Base-by-base conservation (phyloP, 2,888 invertebrate species). In the Balanococcus diminutus region DNA sequence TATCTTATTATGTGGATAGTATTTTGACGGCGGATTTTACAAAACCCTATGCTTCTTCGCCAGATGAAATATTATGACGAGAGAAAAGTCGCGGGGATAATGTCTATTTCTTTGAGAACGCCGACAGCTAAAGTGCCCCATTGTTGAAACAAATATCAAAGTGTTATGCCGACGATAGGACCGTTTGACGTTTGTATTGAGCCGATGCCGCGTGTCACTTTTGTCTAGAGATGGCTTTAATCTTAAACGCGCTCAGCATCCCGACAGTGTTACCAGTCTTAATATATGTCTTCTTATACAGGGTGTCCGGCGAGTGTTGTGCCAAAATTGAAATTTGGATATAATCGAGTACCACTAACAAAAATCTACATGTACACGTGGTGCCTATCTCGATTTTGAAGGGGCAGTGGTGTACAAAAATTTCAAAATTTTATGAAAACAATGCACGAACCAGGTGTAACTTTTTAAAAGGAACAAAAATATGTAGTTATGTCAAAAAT, bases 61-160 rank as follows among this genome's bases (percentile, higher is more conserved):
- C 72, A 84, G 84, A 84, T 84, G 84, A 84, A 84, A 84, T 67
- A 84, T 84, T 67, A 72, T 72, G 84, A 84, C 72, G 84, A 82
- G 82, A 42, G 82, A 28, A 82, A 82, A 42, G 82, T 82, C 28
- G 82, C 67, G 75, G 75, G 84, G 72, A 84, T 84, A 84, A 39
- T 84, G 84, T 75, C 75, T 84, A 46, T 75, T 46, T 75, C 75
- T 84, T 84, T 84, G 84, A 84, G 16, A 42, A 84, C 28, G 75
- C 84, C 84, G 84, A 67, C 72, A 28, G 75, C 75, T 72, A 84
- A 84, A 84, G 84, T 84, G 75, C 84, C 46, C 84, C 72, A 84
- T 84, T 84, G 84, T 84, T 84, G 84, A 84, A 84, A 84, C 72
- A 84, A 84, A 84, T 84, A 84, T 84, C 84, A 84, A 84, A 75